Evolutionary conservation across 2,113 vertebrate species (phyloP), one percentile per base, ranked within the genome.

Genomic region (Empidonax alnorum): DNA sequence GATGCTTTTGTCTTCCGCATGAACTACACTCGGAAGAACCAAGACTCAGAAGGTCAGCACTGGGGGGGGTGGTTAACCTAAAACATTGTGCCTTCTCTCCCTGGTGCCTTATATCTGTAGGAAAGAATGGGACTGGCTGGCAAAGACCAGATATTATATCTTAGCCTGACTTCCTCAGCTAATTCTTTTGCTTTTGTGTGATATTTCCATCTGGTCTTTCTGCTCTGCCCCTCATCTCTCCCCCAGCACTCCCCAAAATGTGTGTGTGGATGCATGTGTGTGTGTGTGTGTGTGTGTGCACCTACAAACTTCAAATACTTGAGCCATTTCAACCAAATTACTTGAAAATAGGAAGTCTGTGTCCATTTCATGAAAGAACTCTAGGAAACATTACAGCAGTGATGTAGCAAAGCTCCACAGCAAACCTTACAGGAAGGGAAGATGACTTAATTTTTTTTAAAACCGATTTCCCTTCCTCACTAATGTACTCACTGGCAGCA

Each of bases 1-100:
- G 99, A 99, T 56, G 99, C 99, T 2, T 99, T 99, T 12, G 99
- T 99, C 79, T 99, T 99, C 97, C 99, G 99, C 31, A 99, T 99
- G 99, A 99, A 99, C 98, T 99, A 99, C 97, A 99, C 98, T 86
- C 98, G 99, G 76, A 99, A 99, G 98, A 99, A 98, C 97, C 98
- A 98, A 90, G 99, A 99, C 75, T 98, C 98, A 2, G 98, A 99
- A 97, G 99, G 99, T 95, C 96, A 96, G 98, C 88, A 17, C 35
- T 69, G 1, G 8, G 50, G 35, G 35, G 25, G 15, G 8, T 69
- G 62, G 4, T 46, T 50, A 7, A 15, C 41, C 37, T 23, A 3
- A 35, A 67, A 0, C 0, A 0, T 8, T 44, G 46, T 42, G 24
- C 50, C 55, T 61, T 35, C 74, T 77, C 56, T 83, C 18, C 21